A percentile compares a stretch with the other conserved stretches of the same genome.
Evolutionary conservation across 2,113 vertebrate species (phyloP).

Genomic region (Grallaria varia): DNA sequence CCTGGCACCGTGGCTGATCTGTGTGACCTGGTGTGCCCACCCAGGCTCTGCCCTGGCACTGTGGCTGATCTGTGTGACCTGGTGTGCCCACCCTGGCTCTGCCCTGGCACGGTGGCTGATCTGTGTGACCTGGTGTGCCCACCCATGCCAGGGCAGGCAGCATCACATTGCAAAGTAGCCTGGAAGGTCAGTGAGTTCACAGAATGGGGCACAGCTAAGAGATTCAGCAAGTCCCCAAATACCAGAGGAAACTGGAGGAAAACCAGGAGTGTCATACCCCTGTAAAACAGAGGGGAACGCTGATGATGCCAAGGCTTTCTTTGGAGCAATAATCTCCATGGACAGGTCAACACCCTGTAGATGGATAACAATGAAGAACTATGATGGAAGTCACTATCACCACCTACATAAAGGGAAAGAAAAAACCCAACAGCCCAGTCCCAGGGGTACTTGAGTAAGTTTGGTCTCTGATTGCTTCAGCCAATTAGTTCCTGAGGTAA

Average conservation of each 20-base stretch:
- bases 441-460: background rate
- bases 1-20: background rate
- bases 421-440: background rate
- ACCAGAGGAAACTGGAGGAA: background rate
- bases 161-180: background rate
- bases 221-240: background rate
- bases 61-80: too few species aligned
- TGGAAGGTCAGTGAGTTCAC: background rate
- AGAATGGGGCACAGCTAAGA: accelerated
- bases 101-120: too few species aligned
- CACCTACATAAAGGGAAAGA: background rate
- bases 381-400: background rate
- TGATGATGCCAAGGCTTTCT: background rate
- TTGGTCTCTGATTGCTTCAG: background rate
- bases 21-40: background rate
- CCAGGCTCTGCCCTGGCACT: background rate
- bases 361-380: background rate
- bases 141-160: background rate
- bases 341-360: background rate
- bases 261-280: background rate
- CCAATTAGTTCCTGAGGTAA: background rate
- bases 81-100: background rate
- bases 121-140: background rate
- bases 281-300: background rate
- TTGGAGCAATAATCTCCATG: background rate